Evolutionary conservation across 2,113 vertebrate genomes (phyloP).

Genomic region (Phrynosoma blainvillii): DNA sequence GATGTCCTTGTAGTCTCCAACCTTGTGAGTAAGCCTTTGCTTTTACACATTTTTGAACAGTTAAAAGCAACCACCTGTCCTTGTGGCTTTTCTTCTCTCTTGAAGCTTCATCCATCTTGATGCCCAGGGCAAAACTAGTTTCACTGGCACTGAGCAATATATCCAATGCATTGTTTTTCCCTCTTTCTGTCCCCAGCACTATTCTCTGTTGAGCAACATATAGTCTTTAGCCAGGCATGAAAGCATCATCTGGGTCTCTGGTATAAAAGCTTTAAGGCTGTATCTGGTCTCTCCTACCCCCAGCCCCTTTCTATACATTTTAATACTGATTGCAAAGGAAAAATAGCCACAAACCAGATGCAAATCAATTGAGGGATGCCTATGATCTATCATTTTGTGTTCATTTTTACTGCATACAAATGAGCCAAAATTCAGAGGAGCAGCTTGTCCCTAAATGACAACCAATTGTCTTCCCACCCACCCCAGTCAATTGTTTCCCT

Average conservation of each 20-base stretch:
- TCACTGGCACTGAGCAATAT: not conserved
- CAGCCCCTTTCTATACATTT: slow-evolving; percentile 11
- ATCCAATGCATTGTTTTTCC: not conserved
- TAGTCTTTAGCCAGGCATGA: not conserved
- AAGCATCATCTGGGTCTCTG: slow-evolving; percentile 9
- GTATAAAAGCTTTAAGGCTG: slow-evolving; percentile 38
- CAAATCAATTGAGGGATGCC: slow-evolving; percentile 59
- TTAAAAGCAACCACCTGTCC: not conserved
- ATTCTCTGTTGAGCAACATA: too few species aligned
- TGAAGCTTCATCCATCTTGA: not conserved
- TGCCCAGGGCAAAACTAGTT: not conserved
- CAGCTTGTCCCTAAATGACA: slow-evolving; percentile 69
- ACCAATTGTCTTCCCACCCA: slow-evolving; percentile 55
- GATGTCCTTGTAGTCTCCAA: not conserved
- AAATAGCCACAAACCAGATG: slow-evolving; percentile 63
- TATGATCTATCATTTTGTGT: slow-evolving; percentile 56
- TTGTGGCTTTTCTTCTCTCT: not conserved
- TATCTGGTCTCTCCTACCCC: slow-evolving; percentile 42
- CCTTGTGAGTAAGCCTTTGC: not conserved
- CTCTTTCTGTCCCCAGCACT: not conserved
- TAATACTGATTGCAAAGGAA: slow-evolving; percentile 39
- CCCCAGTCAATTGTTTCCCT: slow-evolving; percentile 67
- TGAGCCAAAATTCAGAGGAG: slow-evolving; percentile 61
- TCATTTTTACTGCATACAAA: slow-evolving; percentile 70
- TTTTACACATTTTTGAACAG: not conserved